A percentile compares a stretch with the other conserved stretches of the same genome.
Conservation (phyloP, 2,113 vertebrate species). For the Perccottus glenii region DNA sequence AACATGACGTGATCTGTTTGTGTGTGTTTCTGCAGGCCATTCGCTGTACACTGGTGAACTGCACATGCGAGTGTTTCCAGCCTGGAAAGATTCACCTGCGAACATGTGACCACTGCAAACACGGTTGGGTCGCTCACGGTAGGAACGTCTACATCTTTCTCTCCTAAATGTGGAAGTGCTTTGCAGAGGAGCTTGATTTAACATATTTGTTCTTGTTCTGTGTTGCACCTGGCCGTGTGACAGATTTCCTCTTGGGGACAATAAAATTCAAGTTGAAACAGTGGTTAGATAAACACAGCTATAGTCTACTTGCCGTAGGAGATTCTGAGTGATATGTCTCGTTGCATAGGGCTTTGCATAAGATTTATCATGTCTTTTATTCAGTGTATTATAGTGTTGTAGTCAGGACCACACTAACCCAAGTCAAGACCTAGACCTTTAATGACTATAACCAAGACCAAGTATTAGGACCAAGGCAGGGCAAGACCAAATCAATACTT, state of each 20-base stretch:
- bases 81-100: constrained; percentile 98
- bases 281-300: constrained; percentile 15
- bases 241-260: constrained; percentile 16
- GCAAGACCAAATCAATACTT: too few species aligned
- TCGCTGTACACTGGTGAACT: constrained; percentile 98
- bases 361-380: constrained; percentile 5
- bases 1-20: constrained; percentile 26
- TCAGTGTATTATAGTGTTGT: background rate
- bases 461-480: too few species aligned
- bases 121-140: constrained; percentile 99
- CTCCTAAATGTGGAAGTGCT: background rate
- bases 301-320: constrained; percentile 5
- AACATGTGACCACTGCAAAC: constrained; percentile 99
- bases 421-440: background rate
- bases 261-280: constrained; percentile 6
- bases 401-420: background rate
- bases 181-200: background rate
- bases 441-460: background rate
- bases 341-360: background rate
- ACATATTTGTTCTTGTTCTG: constrained; percentile 8
- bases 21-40: constrained; percentile 85
- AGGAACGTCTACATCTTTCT: constrained; percentile 60
- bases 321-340: constrained; percentile 1
- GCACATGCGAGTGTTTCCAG: constrained; percentile 98
- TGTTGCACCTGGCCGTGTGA: constrained; percentile 2